phyloP scores from a whole-genome alignment of 2,888 invertebrate species.

The Luffia ferchaultella region DNA sequence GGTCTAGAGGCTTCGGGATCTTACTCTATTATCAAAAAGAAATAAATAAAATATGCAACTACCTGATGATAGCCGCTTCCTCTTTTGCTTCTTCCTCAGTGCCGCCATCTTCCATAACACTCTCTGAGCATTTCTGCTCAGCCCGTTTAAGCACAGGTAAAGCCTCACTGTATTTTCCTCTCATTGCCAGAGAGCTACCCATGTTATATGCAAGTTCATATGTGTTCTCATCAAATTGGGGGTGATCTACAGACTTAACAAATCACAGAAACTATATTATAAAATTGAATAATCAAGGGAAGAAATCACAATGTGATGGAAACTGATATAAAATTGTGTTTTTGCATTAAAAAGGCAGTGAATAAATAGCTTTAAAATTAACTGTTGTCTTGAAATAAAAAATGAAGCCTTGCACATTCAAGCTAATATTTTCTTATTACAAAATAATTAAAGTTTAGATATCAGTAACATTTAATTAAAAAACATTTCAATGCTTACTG shows the following conservation, averaged over 20 bases:
- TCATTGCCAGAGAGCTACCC: conserved; percentile 82
- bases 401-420: too few species aligned
- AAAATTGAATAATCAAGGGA: too few species aligned
- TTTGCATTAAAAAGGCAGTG: too few species aligned
- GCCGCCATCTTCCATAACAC: conserved; percentile 88
- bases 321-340: too few species aligned
- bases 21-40: not conserved
- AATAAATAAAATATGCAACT: conserved; percentile 9
- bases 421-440: not conserved
- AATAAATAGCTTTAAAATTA: too few species aligned
- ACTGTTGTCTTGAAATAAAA: too few species aligned
- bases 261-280: too few species aligned
- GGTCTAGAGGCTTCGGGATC: too few species aligned
- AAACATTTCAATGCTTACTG: conserved; percentile 50
- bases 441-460: not conserved
- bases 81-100: conserved; percentile 94
- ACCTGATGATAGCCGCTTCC: conserved; percentile 90
- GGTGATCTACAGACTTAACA: conserved; percentile 37
- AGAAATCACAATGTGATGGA: too few species aligned
- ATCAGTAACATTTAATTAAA: not conserved
- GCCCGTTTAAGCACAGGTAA: conserved; percentile 82
- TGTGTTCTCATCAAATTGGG: conserved; percentile 62
- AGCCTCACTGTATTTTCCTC: conserved; percentile 77
- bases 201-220: conserved; percentile 94
- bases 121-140: conserved; percentile 85